phyloP scores from a whole-genome alignment of 2,888 invertebrate genomes.

The Poecilobothrus nobilitatus region DNA sequence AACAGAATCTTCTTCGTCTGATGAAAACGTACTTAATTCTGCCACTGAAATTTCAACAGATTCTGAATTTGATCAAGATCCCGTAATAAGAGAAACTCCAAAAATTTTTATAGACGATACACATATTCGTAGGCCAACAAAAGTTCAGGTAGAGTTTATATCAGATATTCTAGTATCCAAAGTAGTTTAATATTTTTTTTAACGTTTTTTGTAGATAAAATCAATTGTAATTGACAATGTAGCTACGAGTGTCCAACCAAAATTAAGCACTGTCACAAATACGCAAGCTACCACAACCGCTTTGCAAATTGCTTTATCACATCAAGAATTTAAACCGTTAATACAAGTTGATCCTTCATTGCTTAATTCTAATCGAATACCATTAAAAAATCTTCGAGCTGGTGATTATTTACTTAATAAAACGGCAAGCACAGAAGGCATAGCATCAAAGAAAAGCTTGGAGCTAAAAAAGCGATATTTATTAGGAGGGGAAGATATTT shows the following conservation, averaged over 20 bases:
- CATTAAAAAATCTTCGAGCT: constrained; percentile 51
- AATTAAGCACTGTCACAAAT: constrained; percentile 1
- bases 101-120: constrained; percentile 65
- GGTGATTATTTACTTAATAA: constrained; percentile 73
- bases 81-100: constrained; percentile 57
- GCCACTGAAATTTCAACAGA: constrained; percentile 89
- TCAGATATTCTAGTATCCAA: background rate
- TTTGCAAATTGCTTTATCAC: constrained; percentile 23
- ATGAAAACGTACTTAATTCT: constrained; percentile 69
- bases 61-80: constrained; percentile 83
- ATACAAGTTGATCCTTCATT: constrained; percentile 44
- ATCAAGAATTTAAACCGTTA: constrained; percentile 41
- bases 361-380: constrained; percentile 36
- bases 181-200: background rate
- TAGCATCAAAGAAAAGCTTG: constrained; percentile 77
- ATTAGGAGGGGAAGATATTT: constrained; percentile 52
- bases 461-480: constrained; percentile 80
- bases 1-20: constrained; percentile 56
- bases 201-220: constrained; percentile 32
- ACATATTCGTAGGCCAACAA: constrained; percentile 52
- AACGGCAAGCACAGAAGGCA: constrained; percentile 77
- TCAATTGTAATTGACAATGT: constrained; percentile 33
- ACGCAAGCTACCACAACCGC: constrained; percentile 21
- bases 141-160: constrained; percentile 52
- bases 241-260: background rate